Conservation (phyloP, 2,113 vertebrate species). For the Australoheros scitulus region DNA sequence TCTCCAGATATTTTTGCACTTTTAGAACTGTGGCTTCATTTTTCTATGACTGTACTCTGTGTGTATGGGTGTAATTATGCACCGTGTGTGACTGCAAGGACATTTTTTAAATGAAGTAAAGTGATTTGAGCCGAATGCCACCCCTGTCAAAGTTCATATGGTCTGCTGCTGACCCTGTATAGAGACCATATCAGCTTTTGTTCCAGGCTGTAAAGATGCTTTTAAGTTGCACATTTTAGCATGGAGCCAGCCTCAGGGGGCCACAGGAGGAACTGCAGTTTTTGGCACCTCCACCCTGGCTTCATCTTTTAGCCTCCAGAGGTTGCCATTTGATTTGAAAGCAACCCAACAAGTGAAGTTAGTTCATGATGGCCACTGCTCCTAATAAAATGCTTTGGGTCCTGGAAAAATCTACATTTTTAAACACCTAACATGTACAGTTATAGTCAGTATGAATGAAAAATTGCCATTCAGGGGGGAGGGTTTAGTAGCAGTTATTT, state of each 20-base stretch:
- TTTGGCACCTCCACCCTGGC: not conserved
- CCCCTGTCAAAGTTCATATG: not conserved
- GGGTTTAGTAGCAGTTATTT: conserved; percentile 6
- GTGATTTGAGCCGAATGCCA: not conserved
- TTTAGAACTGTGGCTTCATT: too few relatives aligned
- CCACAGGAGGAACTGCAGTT: not conserved
- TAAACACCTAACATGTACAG: not conserved
- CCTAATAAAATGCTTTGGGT: not conserved
- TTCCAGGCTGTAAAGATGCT: not conserved
- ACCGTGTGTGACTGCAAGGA: too few relatives aligned
- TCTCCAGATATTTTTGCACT: too few relatives aligned
- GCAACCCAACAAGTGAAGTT: not conserved
- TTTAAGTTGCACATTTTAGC: not conserved
- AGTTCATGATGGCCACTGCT: not conserved
- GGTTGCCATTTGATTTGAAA: not conserved
- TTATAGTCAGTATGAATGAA: conserved; percentile 3
- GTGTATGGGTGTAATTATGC: too few relatives aligned
- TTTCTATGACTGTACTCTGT: too few relatives aligned
- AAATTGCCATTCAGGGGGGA: not conserved
- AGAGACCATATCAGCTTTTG: not conserved
- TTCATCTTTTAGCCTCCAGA: too few relatives aligned
- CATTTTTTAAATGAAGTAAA: not conserved
- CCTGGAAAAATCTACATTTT: not conserved
- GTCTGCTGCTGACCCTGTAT: not conserved
- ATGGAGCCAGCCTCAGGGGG: not conserved